phyloP scores from a whole-genome alignment of 2,797 vertebrate genomes.

The Myripristis murdjan region DNA sequence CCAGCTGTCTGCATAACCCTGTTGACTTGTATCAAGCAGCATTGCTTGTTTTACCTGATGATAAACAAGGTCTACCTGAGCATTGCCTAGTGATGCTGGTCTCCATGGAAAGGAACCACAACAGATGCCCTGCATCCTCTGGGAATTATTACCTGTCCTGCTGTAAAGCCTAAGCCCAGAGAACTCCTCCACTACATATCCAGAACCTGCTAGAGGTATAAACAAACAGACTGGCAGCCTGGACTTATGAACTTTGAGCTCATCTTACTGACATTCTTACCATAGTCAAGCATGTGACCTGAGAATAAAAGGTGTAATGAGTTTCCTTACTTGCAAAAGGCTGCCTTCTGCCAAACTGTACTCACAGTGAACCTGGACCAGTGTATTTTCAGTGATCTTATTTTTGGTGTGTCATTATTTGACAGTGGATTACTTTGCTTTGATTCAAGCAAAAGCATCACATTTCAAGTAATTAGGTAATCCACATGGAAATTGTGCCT shows the following conservation, averaged over 20 bases:
- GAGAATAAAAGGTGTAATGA: conserved; percentile 35
- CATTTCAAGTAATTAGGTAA: too few species aligned
- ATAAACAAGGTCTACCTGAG: conserved; percentile 54
- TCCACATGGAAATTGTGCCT: not conserved
- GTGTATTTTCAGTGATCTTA: not conserved
- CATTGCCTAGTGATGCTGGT: conserved; percentile 74
- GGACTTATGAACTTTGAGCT: conserved; percentile 75
- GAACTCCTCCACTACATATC: conserved; percentile 19
- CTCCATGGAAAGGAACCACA: conserved; percentile 77
- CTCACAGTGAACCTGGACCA: too few species aligned
- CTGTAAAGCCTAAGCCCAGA: conserved; percentile 36
- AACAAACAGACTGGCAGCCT: not conserved
- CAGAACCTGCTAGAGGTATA: not conserved
- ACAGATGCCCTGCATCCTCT: conserved; percentile 61
- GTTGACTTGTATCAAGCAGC: conserved; percentile 31
- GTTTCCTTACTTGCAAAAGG: conserved; percentile 3
- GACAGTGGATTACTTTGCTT: too few species aligned
- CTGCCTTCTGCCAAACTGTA: not conserved
- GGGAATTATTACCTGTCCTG: conserved; percentile 56
- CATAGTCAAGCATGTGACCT: conserved; percentile 48
- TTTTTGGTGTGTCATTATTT: conserved; percentile 6
- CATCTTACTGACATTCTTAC: conserved; percentile 54
- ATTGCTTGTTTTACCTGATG: conserved; percentile 54
- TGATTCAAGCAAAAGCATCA: not conserved
- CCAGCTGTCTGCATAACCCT: not conserved